These are phyloP conservation scores for Hemicrepidius hirtus DNA, from an alignment of 2,888 invertebrate species.

Conservation along the genomic window DNA sequence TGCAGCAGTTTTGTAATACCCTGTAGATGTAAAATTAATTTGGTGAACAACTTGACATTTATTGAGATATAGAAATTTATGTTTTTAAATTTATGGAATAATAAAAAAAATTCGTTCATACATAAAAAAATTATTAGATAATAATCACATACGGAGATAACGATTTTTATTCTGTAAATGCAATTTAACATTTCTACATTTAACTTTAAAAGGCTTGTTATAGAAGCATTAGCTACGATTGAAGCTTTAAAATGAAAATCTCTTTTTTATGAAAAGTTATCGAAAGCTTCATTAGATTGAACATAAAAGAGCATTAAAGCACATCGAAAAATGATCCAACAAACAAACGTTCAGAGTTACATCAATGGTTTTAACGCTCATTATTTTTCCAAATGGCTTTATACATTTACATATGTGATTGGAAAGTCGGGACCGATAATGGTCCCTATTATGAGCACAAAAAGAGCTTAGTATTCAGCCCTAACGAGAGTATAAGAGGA, in stretches of 20 bases:
- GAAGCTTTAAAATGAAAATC: constrained; percentile 12
- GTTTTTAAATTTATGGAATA: too few relatives aligned
- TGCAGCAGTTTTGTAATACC: too few relatives aligned
- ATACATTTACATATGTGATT: constrained; percentile 68
- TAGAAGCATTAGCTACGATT: not conserved
- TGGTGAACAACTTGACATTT: too few relatives aligned
- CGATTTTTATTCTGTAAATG: too few relatives aligned
- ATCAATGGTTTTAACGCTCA: constrained; percentile 71
- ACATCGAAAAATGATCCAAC: constrained; percentile 55
- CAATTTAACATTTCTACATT: too few relatives aligned
- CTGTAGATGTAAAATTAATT: too few relatives aligned
- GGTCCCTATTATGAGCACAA: constrained; percentile 51
- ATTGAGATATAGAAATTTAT: too few relatives aligned
- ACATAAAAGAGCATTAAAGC: constrained; percentile 40
- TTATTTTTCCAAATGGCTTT: constrained; percentile 66
- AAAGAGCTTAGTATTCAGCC: constrained; percentile 55
- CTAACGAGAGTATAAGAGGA: constrained; percentile 66
- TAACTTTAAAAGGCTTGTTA: not conserved
- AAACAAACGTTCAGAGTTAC: constrained; percentile 65
- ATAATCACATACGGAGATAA: too few relatives aligned
- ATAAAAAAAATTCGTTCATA: too few relatives aligned
- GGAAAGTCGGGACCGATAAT: constrained; percentile 55
- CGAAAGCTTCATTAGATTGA: constrained; percentile 39
- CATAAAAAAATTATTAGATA: too few relatives aligned
- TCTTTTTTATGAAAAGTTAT: constrained; percentile 24